Conservation (phyloP, 2,113 vertebrate species). For the Desmodus rotundus region DNA sequence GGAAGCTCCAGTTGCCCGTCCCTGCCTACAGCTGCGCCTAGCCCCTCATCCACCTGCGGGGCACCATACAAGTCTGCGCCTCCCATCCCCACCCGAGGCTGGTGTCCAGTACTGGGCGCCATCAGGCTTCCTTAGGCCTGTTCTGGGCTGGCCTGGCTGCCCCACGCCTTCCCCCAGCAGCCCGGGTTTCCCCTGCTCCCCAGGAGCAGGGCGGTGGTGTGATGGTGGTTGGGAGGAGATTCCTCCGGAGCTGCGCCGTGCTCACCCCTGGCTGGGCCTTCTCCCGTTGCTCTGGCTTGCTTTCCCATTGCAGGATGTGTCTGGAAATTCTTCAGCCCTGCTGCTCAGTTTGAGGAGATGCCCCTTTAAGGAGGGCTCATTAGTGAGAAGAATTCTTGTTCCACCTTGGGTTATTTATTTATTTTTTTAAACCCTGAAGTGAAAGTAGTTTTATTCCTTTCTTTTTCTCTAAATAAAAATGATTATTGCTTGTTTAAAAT, state of each 20-base stretch:
- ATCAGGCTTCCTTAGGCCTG: background rate
- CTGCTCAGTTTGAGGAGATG: background rate
- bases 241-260: too few relatives aligned
- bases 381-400: background rate
- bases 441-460: background rate
- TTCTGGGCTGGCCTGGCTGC: background rate
- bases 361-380: background rate
- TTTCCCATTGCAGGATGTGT: background rate
- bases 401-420: background rate
- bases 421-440: background rate
- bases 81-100: background rate
- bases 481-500: background rate
- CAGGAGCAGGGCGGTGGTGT: background rate
- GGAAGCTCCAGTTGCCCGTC: background rate
- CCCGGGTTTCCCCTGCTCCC: background rate
- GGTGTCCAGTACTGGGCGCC: background rate
- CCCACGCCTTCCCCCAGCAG: background rate
- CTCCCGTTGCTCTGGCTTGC: background rate
- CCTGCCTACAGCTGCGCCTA: background rate
- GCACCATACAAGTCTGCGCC: fast-evolving
- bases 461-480: background rate
- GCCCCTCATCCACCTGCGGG: background rate
- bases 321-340: background rate
- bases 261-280: background rate
- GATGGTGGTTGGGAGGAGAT: background rate